Conservation (phyloP, 2,113 vertebrate species). For the Nothobranchius furzeri region DNA sequence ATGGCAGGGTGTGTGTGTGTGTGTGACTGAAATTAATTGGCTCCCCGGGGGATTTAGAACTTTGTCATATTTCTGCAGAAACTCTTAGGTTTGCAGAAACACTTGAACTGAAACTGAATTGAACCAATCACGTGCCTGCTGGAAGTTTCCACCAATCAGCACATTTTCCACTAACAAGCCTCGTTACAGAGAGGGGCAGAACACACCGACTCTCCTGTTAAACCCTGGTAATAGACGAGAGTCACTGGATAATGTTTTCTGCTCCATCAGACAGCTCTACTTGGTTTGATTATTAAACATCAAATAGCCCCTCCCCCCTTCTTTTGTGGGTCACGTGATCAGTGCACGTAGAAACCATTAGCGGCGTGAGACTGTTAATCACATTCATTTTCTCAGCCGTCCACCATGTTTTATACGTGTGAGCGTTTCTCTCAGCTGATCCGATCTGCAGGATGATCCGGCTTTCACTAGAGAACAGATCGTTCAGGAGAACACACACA, state of each 20-base stretch:
- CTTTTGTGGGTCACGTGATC: slow-evolving; percentile 17
- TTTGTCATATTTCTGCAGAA: slow-evolving; percentile 9
- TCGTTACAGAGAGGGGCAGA: slow-evolving; percentile 8
- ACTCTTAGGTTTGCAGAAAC: slow-evolving; percentile 29
- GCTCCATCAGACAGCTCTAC: background rate
- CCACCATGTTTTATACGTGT: background rate
- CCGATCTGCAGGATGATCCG: slow-evolving; percentile 10
- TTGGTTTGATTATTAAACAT: slow-evolving; percentile 2
- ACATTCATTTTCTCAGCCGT: no score
- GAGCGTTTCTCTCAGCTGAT: slow-evolving; percentile 26
- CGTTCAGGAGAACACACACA: background rate
- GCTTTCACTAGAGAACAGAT: slow-evolving; percentile 1
- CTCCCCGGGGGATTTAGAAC: slow-evolving; percentile 27
- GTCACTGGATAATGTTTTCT: background rate
- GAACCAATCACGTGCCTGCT: slow-evolving; percentile 14
- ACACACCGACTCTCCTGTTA: background rate
- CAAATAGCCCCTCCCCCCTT: slow-evolving; percentile 10
- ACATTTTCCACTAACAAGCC: slow-evolving; percentile 26
- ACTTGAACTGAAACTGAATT: background rate
- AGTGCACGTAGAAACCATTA: background rate
- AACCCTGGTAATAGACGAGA: slow-evolving; percentile 4
- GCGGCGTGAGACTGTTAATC: background rate
- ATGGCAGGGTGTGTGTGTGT: slow-evolving; percentile 1
- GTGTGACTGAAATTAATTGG: slow-evolving; percentile 48
- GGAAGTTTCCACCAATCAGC: slow-evolving; percentile 30